Evolutionary conservation across 2,888 invertebrate genomes (phyloP).

Genomic region (Onthophagus sagittarius): DNA sequence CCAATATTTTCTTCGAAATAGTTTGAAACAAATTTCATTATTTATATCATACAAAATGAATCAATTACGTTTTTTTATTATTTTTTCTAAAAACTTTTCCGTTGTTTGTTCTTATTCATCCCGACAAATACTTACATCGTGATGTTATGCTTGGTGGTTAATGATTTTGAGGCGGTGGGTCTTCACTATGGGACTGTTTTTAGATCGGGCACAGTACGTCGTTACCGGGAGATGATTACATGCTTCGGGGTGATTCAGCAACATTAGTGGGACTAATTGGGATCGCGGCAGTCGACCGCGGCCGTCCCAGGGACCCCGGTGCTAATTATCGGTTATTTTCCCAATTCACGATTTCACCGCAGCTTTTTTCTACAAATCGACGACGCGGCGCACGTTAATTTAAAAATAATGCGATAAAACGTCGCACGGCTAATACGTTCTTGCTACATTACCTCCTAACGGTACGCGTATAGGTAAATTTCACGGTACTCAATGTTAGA

Average conservation of each 20-base stretch:
- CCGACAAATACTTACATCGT: background rate
- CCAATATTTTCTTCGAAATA: no score
- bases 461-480: background rate
- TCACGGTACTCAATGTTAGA: background rate
- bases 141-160: background rate
- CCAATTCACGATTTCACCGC: conserved; percentile 38
- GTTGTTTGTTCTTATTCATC: background rate
- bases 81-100: no score
- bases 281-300: conserved; percentile 34
- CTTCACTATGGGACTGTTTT: conserved; percentile 12
- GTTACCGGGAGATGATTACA: conserved; percentile 24
- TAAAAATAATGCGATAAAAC: conserved; percentile 20
- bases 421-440: no score
- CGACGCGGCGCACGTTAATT: conserved; percentile 20
- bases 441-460: background rate
- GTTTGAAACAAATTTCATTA: no score
- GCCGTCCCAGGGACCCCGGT: conserved; percentile 20
- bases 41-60: no score
- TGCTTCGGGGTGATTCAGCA: conserved; percentile 38
- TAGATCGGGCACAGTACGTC: conserved; percentile 19
- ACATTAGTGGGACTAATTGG: conserved; percentile 39
- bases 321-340: conserved; percentile 41
- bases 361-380: conserved; percentile 28
- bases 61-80: background rate
- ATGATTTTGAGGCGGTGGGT: background rate